Percentiles rank a stretch among this genome's conserved stretches.
Evolutionary conservation across 2,113 vertebrate species (phyloP).

Genomic region (Chelonoidis abingdonii): DNA sequence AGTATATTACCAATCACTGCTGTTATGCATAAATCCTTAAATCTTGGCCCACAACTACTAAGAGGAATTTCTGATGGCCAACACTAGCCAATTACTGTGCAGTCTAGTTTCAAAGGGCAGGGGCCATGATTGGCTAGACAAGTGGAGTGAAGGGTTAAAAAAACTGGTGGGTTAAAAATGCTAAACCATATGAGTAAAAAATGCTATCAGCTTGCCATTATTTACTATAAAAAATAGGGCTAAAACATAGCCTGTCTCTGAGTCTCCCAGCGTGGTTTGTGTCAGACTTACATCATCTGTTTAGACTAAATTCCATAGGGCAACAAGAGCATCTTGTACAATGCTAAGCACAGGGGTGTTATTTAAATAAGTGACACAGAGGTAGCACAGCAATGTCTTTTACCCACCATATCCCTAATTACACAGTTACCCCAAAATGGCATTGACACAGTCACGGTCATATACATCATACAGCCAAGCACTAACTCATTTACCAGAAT

Average conservation of each 20-base stretch:
- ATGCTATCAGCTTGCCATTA: accelerated
- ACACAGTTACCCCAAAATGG: not conserved
- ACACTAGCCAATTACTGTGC: not conserved
- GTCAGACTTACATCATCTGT: not conserved
- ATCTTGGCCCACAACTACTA: not conserved
- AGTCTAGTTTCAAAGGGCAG: not conserved
- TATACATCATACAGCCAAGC: not conserved
- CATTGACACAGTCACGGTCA: not conserved
- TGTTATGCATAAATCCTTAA: not conserved
- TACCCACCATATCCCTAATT: not conserved
- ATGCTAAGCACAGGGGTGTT: not conserved
- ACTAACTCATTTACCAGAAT: not conserved
- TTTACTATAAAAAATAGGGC: not conserved
- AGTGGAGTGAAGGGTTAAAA: not conserved
- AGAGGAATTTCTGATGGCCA: not conserved
- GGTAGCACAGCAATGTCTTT: not conserved
- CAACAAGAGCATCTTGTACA: not conserved
- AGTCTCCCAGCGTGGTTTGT: not conserved
- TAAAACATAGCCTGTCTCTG: not conserved
- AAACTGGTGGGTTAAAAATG: not conserved
- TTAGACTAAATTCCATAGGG: not conserved
- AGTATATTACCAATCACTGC: not conserved
- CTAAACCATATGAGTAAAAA: not conserved
- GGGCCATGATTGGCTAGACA: not conserved
- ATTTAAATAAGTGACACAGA: not conserved